Base-by-base conservation (phyloP, 2,113 vertebrate species). In the Ceuthmochares aereus region DNA sequence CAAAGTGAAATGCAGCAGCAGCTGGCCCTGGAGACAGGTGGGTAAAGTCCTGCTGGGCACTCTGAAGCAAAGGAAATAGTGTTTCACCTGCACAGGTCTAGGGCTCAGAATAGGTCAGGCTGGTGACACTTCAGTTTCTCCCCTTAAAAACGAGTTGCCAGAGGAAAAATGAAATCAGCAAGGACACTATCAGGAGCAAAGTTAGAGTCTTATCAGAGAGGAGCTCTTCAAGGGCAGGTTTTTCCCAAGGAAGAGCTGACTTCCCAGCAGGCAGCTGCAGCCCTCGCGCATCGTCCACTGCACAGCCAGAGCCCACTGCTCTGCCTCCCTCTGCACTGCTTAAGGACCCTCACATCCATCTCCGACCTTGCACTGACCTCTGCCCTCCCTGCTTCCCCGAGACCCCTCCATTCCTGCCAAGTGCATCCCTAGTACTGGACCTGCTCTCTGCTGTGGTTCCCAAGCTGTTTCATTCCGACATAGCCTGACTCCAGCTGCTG, bases 391-490 rank as follows among this genome's bases (percentile, higher is more conserved):
- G 19, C 43, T 58, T 8, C 32, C 55, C 25, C 42, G 34, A 40
- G 12, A 12, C n/a, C 30, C 30, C 10, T 9, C 42, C 4, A 1
- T 5, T 51, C 30, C 70, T 6, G 14, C 62, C 3, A 21, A 12
- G 37, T 22, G 22, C 22, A 21, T 14, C 13, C 5, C 62, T 22
- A 21, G 43, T 14, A 29, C 42, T 2, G 18, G 37, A 54, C 51
- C 27, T 1, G 30, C 84, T 60, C 26, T 30, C 26, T 30, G 58
- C 84, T 34, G 14, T 3, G 3, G 22, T 11, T 14, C 14, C 47
- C 0, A 0, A 45, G 47, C 12, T 6, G 5, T 7, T 16, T 9
- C 27, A 3, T 32, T 14, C 49, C 7, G 26, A 47, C n/a, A 56
- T 49, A 79, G n/a, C 40, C 54, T 30, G 16, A 5, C n/a, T 19